These are phyloP conservation scores for Protosalanx chinensis DNA, from an alignment of 2,797 vertebrate species.

Conservation along the genomic window DNA sequence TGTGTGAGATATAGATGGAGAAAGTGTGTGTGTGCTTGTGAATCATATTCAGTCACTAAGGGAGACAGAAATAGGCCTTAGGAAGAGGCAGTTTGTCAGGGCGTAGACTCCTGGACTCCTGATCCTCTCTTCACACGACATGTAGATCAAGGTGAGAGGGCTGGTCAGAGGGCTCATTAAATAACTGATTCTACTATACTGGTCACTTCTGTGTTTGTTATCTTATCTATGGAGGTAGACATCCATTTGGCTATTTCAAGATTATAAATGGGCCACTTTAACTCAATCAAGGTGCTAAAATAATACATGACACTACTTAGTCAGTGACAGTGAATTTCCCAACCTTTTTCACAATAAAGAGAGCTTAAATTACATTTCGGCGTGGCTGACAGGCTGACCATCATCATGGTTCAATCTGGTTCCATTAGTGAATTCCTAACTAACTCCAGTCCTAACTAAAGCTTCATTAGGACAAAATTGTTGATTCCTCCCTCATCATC, in stretches of 20 bases:
- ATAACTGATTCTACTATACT: neutral
- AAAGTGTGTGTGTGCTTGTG: conserved; percentile 21
- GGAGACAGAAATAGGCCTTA: conserved; percentile 37
- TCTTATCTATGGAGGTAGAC: neutral
- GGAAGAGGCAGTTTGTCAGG: neutral
- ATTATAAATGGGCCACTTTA: neutral
- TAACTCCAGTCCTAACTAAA: no score
- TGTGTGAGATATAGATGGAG: neutral
- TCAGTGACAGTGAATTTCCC: neutral
- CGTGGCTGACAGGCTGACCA: neutral
- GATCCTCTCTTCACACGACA: neutral
- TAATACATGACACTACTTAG: neutral
- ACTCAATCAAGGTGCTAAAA: neutral
- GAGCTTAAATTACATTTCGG: neutral
- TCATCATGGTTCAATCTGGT: no score
- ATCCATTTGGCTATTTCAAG: neutral
- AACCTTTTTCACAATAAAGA: no score
- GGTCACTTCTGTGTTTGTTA: neutral
- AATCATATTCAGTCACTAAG: conserved; percentile 45
- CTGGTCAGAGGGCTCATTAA: no score
- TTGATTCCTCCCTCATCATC: conserved; percentile 48
- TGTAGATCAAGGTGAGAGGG: no score
- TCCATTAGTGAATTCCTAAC: no score
- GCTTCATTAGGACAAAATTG: no score
- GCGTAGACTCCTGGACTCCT: neutral